Base-by-base conservation (phyloP, 2,797 vertebrate species). In the Carapus acus region DNA sequence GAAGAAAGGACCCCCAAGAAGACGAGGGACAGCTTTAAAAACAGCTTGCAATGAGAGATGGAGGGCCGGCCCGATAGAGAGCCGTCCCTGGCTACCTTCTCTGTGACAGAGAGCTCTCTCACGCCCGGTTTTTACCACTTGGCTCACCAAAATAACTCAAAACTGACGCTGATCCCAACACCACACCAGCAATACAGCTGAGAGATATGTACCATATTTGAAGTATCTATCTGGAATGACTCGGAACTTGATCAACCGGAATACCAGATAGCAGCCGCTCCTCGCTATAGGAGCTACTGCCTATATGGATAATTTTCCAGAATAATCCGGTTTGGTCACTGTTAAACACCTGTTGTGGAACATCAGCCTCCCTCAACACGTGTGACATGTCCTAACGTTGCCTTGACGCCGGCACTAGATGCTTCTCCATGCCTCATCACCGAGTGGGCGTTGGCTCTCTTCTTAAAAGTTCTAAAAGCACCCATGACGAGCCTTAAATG, bases 71-170 rank as follows among this genome's bases (percentile, higher is more conserved):
- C n/a, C 37, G 14, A 24, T 51, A 55, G 48, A 34, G 36, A 37
- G 27, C 7, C 23, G 48, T 13, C 16, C 15, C 42, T 33, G 2
- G 55, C 67, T 73, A 68, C 23, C 50, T 67, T 38, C 20, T 67
- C 45, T 22, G 53, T 31, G 15, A 29, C 48, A 59, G 44, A 61
- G 37, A 71, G 46, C 38, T 73, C 53, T 74, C 54, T 20, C 43
- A 78, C 16, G 41, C 67, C 62, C 21, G 53, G 44, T 58, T 63
- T 61, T 69, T 31, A 56, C 41, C 61, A 44, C 44, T n/a, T 42
- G 62, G 62, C 47, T 71, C 46, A 48, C 39, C 70, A 33, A 51
- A 67, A 45, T 71, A 54, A 39, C 36, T 43, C 37, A 60, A 61
- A 63, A 52, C 40, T 47, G 57, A 70, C 41, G 62, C 59, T 49